These are phyloP conservation scores for Notodonta ziczac DNA, from an alignment of 2,888 invertebrate genomes.

Conservation along the genomic window DNA sequence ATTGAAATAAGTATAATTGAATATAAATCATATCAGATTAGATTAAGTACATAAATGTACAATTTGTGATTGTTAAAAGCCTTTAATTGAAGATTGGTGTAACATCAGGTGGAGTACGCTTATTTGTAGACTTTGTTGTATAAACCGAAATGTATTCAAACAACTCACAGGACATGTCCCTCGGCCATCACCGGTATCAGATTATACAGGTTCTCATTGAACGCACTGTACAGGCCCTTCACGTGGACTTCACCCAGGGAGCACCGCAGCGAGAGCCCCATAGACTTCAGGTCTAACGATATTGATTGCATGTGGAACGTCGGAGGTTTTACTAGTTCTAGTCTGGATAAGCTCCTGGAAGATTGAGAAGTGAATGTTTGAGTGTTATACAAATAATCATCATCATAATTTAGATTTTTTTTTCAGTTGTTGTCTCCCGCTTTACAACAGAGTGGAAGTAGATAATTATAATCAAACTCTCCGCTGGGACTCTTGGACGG, in stretches of 20 bases:
- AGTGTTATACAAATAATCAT: no score
- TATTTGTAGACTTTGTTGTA: no score
- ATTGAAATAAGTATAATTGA: not conserved
- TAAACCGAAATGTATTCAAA: not conserved
- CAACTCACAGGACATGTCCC: slow-evolving; percentile 77
- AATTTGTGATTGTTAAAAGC: slow-evolving; percentile 1
- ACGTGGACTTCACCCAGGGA: slow-evolving; percentile 77
- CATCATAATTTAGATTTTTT: no score
- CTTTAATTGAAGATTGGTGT: not conserved
- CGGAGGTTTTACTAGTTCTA: slow-evolving; percentile 70
- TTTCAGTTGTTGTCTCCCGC: no score
- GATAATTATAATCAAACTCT: no score
- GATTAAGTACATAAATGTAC: not conserved
- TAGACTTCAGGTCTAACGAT: slow-evolving; percentile 72
- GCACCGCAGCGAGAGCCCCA: slow-evolving; percentile 66
- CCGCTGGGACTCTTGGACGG: no score
- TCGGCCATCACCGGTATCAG: slow-evolving; percentile 77
- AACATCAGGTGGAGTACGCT: not conserved
- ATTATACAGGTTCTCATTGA: slow-evolving; percentile 78
- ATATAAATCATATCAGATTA: not conserved
- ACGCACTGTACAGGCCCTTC: slow-evolving; percentile 75
- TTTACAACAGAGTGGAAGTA: no score
- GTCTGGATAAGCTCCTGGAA: slow-evolving; percentile 70
- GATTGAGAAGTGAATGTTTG: no score
- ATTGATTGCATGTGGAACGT: slow-evolving; percentile 75